Evolutionary conservation across 2,113 vertebrate genomes (phyloP).

Genomic region (Rhinogobius similis): DNA sequence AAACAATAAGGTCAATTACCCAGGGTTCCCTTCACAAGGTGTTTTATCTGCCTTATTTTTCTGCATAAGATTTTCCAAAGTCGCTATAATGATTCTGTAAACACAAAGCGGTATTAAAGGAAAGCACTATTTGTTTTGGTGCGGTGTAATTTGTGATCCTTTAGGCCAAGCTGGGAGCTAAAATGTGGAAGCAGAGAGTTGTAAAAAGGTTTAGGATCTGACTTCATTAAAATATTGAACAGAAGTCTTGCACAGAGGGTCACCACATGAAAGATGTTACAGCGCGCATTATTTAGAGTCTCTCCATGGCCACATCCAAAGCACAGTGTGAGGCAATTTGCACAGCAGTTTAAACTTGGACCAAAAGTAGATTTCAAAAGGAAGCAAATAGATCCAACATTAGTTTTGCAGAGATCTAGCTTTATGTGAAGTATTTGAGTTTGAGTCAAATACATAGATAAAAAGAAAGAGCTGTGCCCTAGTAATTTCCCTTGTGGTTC

Average conservation of each 20-base stretch:
- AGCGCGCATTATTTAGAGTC: conserved; percentile 49
- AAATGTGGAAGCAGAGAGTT: conserved; percentile 25
- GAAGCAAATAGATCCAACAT: conserved; percentile 40
- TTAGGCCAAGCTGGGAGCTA: conserved; percentile 24
- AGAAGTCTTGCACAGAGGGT: conserved; percentile 45
- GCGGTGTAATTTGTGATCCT: conserved; percentile 39
- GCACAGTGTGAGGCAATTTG: conserved; percentile 31
- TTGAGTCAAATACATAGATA: too few species aligned
- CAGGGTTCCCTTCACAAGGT: conserved; percentile 62
- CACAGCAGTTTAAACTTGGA: conserved; percentile 27
- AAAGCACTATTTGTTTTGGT: conserved; percentile 58
- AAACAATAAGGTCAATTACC: conserved; percentile 79
- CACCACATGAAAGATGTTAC: conserved; percentile 58
- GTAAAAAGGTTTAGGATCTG: conserved; percentile 51
- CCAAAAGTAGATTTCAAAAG: conserved; percentile 49
- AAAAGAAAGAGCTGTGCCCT: too few species aligned
- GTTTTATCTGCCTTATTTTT: conserved; percentile 68
- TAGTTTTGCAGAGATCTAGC: too few species aligned
- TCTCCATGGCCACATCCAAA: conserved; percentile 43
- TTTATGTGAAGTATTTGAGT: too few species aligned
- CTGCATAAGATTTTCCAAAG: conserved; percentile 62
- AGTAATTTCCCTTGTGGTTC: too few species aligned
- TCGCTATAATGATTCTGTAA: conserved; percentile 62
- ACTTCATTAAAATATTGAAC: conserved; percentile 59
- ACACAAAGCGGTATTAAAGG: conserved; percentile 51